phyloP scores from a whole-genome alignment of 2,797 vertebrate species.

The Sebastes dallii region DNA sequence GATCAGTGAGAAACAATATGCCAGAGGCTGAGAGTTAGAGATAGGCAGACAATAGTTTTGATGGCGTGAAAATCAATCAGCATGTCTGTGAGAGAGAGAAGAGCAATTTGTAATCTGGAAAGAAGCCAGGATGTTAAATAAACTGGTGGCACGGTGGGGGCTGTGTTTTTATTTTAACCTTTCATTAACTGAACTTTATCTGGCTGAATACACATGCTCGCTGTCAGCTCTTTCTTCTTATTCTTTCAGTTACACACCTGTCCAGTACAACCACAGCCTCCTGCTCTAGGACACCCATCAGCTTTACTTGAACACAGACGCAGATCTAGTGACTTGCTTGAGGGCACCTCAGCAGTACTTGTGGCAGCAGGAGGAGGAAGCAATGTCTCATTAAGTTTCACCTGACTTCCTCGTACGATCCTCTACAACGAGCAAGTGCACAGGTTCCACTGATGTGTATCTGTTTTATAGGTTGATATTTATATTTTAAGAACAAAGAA shows the following conservation, averaged over 20 bases:
- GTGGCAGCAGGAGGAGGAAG: not conserved
- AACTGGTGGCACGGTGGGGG: not conserved
- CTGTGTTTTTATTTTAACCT: not conserved
- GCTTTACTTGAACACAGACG: constrained; percentile 2
- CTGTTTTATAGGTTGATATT: not conserved
- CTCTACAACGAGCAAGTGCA: not conserved
- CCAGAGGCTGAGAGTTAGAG: constrained; percentile 37
- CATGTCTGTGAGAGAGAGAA: constrained; percentile 7
- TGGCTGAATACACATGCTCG: not conserved
- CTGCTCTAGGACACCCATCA: not conserved
- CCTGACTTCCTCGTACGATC: not conserved
- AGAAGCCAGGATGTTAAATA: constrained; percentile 29
- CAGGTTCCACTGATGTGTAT: not conserved
- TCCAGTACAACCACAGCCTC: not conserved
- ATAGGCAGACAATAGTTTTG: constrained; percentile 40
- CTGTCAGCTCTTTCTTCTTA: not conserved
- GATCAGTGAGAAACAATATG: constrained; percentile 45
- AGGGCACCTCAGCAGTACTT: not conserved
- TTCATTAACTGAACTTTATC: constrained; percentile 15
- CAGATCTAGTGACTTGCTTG: not conserved
- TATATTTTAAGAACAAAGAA: not conserved
- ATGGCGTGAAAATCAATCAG: constrained; percentile 47
- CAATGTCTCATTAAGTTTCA: not conserved
- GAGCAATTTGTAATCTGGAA: constrained; percentile 52
- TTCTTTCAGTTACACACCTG: not conserved